Base-by-base conservation (phyloP, 2,888 invertebrate species). In the Blastobasis lacticolella region DNA sequence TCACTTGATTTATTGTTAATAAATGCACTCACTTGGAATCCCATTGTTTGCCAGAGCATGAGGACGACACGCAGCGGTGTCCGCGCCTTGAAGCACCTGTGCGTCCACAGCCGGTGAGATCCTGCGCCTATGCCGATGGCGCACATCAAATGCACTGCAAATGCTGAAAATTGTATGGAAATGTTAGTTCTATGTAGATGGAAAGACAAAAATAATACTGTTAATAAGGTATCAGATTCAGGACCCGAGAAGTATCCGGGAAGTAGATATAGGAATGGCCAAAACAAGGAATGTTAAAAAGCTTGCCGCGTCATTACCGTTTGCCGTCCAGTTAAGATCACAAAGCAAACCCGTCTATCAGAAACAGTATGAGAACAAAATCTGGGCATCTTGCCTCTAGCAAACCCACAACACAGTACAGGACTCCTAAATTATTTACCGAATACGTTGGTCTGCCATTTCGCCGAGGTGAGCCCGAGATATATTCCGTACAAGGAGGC, bases 31-130 rank as follows among this genome's bases (percentile, higher is more conserved):
- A 94, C 96, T 92, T 96, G 92, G 71, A 97, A 95, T 9, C 97
- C 95, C 67, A 94, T 87, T 1, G 95, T 94, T 78, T 97, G 96
- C 73, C 93, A 92, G 54, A 96, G 67, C 88, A 95, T 94, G 6
- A 99, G 89, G 23, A 97, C 76, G n/a, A 95, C 75, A 50, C 96
- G 90, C 54, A 98, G 81, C 0, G 96, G 97, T 67, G 94, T 89
- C 67, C 91, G 94, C 0, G 98, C 98, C 83, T 97, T 98, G 83
- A 95, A 99, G 40, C 96, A 85, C 66, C 94, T 90, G 81, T 99
- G 99, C 0, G 97, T 93, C 97, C 97, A 99, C 5, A 98, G 90
- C 59, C 99, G 91, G 76, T 99, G 99, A 0, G 96, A 97, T 9
- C 98, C 98, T 5, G 95, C 97, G 6, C 98, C 98, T 37, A 98